Conservation (phyloP, 2,888 invertebrate species). For the Dicyrtomina minuta region DNA sequence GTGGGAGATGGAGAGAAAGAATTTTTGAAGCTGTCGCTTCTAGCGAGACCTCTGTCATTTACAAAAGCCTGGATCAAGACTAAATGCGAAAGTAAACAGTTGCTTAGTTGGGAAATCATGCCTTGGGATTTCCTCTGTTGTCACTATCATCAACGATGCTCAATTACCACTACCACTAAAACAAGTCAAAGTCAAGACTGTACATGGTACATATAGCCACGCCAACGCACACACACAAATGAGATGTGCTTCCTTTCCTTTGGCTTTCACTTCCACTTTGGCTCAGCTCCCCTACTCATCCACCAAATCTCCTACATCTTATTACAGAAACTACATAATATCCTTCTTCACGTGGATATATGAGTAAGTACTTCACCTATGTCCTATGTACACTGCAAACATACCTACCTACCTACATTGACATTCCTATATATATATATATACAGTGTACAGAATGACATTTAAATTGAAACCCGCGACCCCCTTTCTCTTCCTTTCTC, state of each 20-base stretch:
- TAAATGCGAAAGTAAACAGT: constrained; percentile 38
- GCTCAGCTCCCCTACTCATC: background rate
- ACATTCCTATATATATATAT: too few relatives aligned
- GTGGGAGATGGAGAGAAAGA: constrained; percentile 15
- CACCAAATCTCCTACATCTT: too few relatives aligned
- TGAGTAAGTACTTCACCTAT: too few relatives aligned
- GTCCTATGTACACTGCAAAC: too few relatives aligned
- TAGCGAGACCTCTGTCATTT: background rate
- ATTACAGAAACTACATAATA: too few relatives aligned
- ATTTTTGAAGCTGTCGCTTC: constrained; percentile 4
- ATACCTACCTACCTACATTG: too few relatives aligned
- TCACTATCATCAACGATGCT: constrained; percentile 30
- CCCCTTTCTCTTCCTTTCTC: background rate
- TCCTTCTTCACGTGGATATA: too few relatives aligned
- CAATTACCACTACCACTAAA: constrained; percentile 15
- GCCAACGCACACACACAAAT: background rate
- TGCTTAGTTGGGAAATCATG: constrained; percentile 29
- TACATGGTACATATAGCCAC: background rate
- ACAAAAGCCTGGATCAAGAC: constrained; percentile 30
- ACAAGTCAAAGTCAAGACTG: background rate
- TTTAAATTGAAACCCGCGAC: too few relatives aligned
- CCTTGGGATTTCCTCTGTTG: constrained; percentile 30
- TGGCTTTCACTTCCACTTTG: background rate
- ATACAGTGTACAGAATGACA: too few relatives aligned
- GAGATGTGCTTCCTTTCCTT: background rate